Percentiles rank a stretch among this genome's conserved stretches.
Conservation (phyloP, 2,797 vertebrate genomes). For the Thaleichthys pacificus region DNA sequence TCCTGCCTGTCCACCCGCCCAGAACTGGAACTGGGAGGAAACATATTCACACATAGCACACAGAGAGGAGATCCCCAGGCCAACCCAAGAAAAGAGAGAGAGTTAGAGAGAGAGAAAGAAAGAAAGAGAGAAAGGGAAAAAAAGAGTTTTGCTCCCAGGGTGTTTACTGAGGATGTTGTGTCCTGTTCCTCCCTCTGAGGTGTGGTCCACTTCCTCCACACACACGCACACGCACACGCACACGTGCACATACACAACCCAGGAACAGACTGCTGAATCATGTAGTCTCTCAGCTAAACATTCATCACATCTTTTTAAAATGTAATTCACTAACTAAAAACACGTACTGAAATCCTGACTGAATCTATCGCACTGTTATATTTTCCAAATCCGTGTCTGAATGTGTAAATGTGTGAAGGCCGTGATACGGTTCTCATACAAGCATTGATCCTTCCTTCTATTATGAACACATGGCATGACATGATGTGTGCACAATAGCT, state of each 20-base stretch:
- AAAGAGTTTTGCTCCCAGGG: slow-evolving; percentile 33
- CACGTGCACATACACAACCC: neutral
- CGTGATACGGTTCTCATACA: neutral
- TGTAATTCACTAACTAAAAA: neutral
- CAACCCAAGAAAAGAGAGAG: neutral
- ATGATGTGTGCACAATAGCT: neutral
- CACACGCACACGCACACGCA: neutral
- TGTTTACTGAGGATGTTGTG: slow-evolving; percentile 50
- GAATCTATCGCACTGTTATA: neutral
- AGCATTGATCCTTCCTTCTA: neutral
- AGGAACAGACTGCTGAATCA: neutral
- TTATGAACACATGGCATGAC: neutral
- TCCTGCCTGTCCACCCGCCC: neutral
- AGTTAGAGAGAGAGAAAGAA: neutral
- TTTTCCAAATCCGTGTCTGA: neutral
- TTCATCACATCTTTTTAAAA: neutral
- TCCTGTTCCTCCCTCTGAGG: slow-evolving; percentile 38
- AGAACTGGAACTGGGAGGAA: neutral
- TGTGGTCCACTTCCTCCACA: slow-evolving; percentile 49
- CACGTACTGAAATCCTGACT: neutral
- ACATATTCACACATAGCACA: neutral
- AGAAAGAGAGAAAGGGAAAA: neutral
- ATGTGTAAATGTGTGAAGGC: neutral
- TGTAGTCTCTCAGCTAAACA: neutral
- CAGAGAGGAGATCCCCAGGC: neutral